Evolutionary conservation across 2,888 invertebrate genomes (phyloP).

Genomic region (Barypeithes pellucidus): DNA sequence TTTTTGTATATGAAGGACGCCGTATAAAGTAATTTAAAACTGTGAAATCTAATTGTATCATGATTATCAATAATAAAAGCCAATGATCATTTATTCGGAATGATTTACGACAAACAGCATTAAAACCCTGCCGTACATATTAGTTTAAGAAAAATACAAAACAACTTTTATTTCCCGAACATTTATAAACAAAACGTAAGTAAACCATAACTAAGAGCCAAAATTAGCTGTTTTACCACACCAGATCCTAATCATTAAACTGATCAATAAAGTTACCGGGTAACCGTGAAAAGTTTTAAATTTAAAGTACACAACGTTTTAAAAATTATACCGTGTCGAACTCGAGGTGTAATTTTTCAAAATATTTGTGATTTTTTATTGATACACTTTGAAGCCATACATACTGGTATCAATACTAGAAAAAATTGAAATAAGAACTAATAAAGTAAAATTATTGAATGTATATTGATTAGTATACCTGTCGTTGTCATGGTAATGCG

Average conservation of each 20-base stretch:
- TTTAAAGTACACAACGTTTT: no score
- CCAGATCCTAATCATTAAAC: slow-evolving; percentile 52
- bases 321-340: no score
- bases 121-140: slow-evolving; percentile 43
- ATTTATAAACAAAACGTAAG: slow-evolving; percentile 50
- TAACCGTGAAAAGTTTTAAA: slow-evolving; percentile 1
- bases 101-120: slow-evolving; percentile 48
- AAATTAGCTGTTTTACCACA: slow-evolving; percentile 50
- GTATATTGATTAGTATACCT: no score
- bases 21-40: neutral
- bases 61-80: slow-evolving; percentile 34
- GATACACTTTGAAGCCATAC: no score
- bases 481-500: no score
- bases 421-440: no score
- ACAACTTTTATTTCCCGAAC: slow-evolving; percentile 53
- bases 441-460: no score
- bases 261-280: slow-evolving; percentile 25
- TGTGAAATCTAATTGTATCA: slow-evolving; percentile 35
- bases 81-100: slow-evolving; percentile 40
- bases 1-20: no score
- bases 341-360: no score
- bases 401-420: no score
- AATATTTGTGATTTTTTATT: no score
- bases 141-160: slow-evolving; percentile 39
- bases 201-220: slow-evolving; percentile 51